A percentile compares a stretch with the other conserved stretches of the same genome.
These are phyloP conservation scores for Albula goreensis DNA, from an alignment of 2,113 vertebrate genomes.

Conservation along the genomic window DNA sequence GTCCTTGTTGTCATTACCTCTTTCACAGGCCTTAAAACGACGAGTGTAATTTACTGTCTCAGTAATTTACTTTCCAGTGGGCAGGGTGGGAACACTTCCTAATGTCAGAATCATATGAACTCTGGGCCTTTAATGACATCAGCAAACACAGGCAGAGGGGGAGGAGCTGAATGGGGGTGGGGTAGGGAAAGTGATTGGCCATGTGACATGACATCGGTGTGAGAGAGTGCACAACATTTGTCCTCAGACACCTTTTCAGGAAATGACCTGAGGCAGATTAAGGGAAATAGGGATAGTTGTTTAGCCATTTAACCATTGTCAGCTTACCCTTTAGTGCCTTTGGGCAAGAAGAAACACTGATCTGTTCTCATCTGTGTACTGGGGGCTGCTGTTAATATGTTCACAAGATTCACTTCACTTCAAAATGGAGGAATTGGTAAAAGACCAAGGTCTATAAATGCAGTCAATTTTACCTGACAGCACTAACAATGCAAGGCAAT, in stretches of 20 bases:
- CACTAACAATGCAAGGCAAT: background rate
- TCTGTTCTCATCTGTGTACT: constrained; percentile 49
- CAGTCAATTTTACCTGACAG: background rate
- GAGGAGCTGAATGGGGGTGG: background rate
- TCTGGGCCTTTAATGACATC: constrained; percentile 25
- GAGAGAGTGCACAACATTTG: constrained; percentile 48
- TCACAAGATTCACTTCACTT: constrained; percentile 8
- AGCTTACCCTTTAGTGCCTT: constrained; percentile 55
- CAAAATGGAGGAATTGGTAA: background rate
- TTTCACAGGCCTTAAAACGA: constrained; percentile 13
- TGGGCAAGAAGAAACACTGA: constrained; percentile 24
- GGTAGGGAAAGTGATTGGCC: constrained; percentile 34
- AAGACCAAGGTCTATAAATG: background rate
- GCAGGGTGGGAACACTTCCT: constrained; percentile 44
- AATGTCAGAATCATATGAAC: constrained; percentile 32
- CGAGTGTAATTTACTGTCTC: background rate
- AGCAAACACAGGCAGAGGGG: constrained; percentile 43
- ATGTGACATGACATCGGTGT: constrained; percentile 27
- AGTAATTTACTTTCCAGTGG: constrained; percentile 12
- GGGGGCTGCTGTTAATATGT: constrained; percentile 30
- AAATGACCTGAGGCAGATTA: constrained; percentile 49
- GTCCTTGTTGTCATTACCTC: constrained; percentile 16
- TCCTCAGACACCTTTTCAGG: constrained; percentile 48
- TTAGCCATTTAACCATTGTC: constrained; percentile 35
- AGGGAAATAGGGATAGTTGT: constrained; percentile 46